Conservation (phyloP, 2,797 vertebrate species). For the Carduelis carduelis region DNA sequence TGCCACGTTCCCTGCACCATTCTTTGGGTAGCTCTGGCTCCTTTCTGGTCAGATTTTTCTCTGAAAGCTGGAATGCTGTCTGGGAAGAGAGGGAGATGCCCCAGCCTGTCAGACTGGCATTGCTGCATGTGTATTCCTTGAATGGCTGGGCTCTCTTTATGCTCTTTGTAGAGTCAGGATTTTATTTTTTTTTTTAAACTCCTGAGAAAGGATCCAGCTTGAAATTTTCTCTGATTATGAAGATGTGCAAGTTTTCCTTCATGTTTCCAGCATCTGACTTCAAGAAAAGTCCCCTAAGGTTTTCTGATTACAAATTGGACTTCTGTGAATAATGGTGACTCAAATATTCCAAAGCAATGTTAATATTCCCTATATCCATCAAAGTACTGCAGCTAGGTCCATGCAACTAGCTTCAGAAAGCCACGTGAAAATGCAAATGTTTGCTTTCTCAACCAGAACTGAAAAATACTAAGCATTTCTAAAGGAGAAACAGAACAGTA, state of each 20-base stretch:
- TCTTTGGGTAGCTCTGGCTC: not conserved
- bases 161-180: not conserved
- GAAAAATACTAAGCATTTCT: slow-evolving; percentile 42
- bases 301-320: not conserved
- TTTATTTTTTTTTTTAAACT: not conserved
- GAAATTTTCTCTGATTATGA: not conserved
- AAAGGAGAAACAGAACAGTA: slow-evolving; percentile 51
- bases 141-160: not conserved
- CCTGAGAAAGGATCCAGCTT: not conserved
- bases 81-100: not conserved
- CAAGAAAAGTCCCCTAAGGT: not conserved
- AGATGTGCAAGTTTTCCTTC: not conserved
- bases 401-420: slow-evolving; percentile 1
- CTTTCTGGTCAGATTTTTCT: not conserved
- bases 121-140: not conserved
- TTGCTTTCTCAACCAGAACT: slow-evolving; percentile 48
- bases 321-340: not conserved
- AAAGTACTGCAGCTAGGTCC: not conserved
- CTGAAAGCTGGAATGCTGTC: not conserved
- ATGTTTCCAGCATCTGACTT: not conserved
- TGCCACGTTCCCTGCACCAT: not conserved
- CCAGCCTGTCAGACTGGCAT: not conserved
- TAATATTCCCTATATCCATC: not conserved
- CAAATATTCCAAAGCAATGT: not conserved
- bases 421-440: slow-evolving; percentile 58